Conservation (phyloP, 1,140 invertebrate genomes). For the Aleiodes sp. region DNA sequence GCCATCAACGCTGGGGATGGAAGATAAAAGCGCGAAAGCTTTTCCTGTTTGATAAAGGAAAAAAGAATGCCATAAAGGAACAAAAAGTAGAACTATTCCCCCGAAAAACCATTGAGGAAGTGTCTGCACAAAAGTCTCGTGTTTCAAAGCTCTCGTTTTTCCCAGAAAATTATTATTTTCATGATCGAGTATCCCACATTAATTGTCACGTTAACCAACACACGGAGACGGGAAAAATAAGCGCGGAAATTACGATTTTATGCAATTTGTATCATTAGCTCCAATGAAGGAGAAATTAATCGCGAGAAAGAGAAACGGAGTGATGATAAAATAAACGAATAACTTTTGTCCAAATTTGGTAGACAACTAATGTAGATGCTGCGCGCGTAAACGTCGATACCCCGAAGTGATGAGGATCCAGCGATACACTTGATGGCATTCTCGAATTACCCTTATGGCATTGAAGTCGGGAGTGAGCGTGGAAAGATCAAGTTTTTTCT, state of each 20-base stretch:
- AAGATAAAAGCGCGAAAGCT: conserved; percentile 34
- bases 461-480: background rate
- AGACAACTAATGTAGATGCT: background rate
- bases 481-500: conserved; percentile 30
- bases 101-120: background rate
- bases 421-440: conserved; percentile 27
- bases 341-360: background rate
- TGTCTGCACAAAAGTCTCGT: conserved; percentile 2
- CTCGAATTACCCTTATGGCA: conserved; percentile 37
- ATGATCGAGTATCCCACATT: too few relatives aligned
- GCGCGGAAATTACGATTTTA: too few relatives aligned
- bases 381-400: conserved; percentile 12
- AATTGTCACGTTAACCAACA: too few relatives aligned
- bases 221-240: too few relatives aligned
- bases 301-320: too few relatives aligned
- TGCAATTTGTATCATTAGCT: too few relatives aligned
- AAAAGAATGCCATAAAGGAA: background rate
- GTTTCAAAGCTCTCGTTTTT: background rate
- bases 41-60: background rate
- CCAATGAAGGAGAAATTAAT: too few relatives aligned
- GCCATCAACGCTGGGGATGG: background rate
- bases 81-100: background rate
- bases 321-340: too few relatives aligned
- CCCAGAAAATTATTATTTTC: background rate
- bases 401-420: background rate